phyloP scores from a whole-genome alignment of 2,797 vertebrate genomes.

The Enteromius thamalakanensis region DNA sequence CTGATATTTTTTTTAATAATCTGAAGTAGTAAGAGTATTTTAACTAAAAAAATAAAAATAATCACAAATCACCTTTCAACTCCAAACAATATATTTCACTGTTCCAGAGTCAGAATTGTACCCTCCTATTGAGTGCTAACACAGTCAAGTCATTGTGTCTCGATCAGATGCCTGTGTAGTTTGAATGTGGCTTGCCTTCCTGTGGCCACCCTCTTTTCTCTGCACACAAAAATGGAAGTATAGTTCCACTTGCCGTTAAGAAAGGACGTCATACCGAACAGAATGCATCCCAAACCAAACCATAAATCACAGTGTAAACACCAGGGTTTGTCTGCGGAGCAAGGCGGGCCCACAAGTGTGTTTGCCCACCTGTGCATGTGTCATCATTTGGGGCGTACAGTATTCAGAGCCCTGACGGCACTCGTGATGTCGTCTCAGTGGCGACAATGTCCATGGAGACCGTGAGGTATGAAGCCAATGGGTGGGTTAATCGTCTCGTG shows the following conservation, averaged over 20 bases:
- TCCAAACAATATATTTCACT: constrained; percentile 12
- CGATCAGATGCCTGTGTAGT: neutral
- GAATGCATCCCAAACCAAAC: constrained; percentile 20
- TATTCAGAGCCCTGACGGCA: constrained; percentile 58
- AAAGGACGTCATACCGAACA: constrained; percentile 20
- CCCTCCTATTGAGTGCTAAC: constrained; percentile 3
- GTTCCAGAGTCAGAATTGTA: constrained; percentile 9
- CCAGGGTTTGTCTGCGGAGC: constrained; percentile 43
- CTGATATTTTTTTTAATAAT: too few relatives aligned
- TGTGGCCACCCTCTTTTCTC: constrained; percentile 10
- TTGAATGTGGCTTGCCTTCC: constrained; percentile 15
- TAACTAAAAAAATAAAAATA: neutral
- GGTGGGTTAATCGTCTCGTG: constrained; percentile 71
- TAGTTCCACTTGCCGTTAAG: neutral
- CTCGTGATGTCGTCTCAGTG: constrained; percentile 50
- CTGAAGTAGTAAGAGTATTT: neutral
- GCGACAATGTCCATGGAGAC: constrained; percentile 61
- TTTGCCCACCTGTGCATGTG: constrained; percentile 70
- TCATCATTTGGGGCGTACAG: constrained; percentile 47
- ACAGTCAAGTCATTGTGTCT: constrained; percentile 12
- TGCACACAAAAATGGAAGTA: constrained; percentile 9
- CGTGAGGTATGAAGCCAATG: constrained; percentile 55
- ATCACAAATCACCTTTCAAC: constrained; percentile 31
- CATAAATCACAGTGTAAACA: constrained; percentile 49
- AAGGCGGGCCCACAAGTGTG: constrained; percentile 43